These are phyloP conservation scores for Thalassoma bifasciatum DNA, from an alignment of 2,113 vertebrate species.

Conservation along the genomic window DNA sequence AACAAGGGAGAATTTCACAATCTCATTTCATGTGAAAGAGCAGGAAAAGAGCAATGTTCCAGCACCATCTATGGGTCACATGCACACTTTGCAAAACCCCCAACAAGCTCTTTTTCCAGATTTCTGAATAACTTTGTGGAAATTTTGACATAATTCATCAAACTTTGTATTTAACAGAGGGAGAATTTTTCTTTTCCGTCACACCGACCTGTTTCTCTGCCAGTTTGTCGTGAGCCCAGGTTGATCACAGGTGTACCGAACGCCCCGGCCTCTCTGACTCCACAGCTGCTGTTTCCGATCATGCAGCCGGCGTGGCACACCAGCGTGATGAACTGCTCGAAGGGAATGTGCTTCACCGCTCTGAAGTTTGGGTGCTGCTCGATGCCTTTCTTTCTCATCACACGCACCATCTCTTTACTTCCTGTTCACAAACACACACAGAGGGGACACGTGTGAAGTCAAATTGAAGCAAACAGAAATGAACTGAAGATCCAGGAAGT, in stretches of 20 bases:
- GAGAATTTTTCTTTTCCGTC: no score
- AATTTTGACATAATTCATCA: no score
- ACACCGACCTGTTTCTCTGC: slow-evolving; percentile 93
- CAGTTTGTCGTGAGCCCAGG: slow-evolving; percentile 95
- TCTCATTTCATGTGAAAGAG: no score
- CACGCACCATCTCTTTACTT: slow-evolving; percentile 99
- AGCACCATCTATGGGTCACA: no score
- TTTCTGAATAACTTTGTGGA: background rate
- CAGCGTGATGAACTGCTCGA: slow-evolving; percentile 97
- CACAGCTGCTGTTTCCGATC: slow-evolving; percentile 99
- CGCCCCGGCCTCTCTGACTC: slow-evolving; percentile 95
- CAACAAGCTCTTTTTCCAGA: background rate
- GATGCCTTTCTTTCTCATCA: slow-evolving; percentile 96
- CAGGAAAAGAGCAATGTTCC: no score
- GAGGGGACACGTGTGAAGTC: background rate
- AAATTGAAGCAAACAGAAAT: background rate
- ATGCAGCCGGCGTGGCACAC: slow-evolving; percentile 95
- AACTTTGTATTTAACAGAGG: no score
- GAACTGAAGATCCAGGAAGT: background rate
- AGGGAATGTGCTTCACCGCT: slow-evolving; percentile 96
- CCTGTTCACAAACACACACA: slow-evolving; percentile 85
- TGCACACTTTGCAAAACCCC: background rate
- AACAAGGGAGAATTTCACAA: no score
- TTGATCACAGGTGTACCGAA: slow-evolving; percentile 98
- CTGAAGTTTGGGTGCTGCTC: slow-evolving; percentile 96